Percentiles rank a stretch among this genome's conserved stretches.
phyloP scores from a whole-genome alignment of 2,797 vertebrate genomes.

The Coranthus polyacanthus region DNA sequence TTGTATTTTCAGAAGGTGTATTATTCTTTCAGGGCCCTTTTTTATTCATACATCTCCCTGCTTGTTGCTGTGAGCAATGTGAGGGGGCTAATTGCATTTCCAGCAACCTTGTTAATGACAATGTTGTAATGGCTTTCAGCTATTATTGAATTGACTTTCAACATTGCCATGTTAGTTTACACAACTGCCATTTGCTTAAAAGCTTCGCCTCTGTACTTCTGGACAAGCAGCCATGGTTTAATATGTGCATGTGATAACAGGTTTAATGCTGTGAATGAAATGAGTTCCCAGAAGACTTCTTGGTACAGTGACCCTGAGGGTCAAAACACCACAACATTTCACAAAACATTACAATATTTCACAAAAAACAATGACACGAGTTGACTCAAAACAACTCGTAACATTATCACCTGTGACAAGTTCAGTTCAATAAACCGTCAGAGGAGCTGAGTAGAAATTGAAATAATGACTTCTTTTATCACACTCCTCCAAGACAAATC shows the following conservation, averaged over 20 bases:
- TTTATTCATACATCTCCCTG: conserved; percentile 55
- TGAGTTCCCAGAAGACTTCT: conserved; percentile 57
- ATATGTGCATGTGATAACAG: conserved; percentile 70
- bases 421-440: conserved; percentile 32
- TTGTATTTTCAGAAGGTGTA: conserved; percentile 18
- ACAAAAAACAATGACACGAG: neutral
- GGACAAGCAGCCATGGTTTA: conserved; percentile 68
- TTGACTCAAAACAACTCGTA: conserved; percentile 2
- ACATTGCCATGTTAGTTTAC: conserved; percentile 74
- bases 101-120: conserved; percentile 78
- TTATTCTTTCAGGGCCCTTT: conserved; percentile 19
- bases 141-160: conserved; percentile 77
- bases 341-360: too few relatives aligned
- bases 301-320: conserved; percentile 3
- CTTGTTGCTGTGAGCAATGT: conserved; percentile 68
- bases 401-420: conserved; percentile 11
- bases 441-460: conserved; percentile 12
- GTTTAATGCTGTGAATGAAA: conserved; percentile 71
- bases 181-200: conserved; percentile 79
- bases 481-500: conserved; percentile 4
- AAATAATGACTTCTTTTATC: conserved; percentile 37
- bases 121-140: conserved; percentile 78
- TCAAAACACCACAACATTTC: too few relatives aligned
- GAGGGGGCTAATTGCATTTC: conserved; percentile 83
- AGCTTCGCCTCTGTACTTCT: conserved; percentile 71